These are phyloP conservation scores for Epirrita christyi DNA, from an alignment of 2,888 invertebrate genomes.

Conservation along the genomic window DNA sequence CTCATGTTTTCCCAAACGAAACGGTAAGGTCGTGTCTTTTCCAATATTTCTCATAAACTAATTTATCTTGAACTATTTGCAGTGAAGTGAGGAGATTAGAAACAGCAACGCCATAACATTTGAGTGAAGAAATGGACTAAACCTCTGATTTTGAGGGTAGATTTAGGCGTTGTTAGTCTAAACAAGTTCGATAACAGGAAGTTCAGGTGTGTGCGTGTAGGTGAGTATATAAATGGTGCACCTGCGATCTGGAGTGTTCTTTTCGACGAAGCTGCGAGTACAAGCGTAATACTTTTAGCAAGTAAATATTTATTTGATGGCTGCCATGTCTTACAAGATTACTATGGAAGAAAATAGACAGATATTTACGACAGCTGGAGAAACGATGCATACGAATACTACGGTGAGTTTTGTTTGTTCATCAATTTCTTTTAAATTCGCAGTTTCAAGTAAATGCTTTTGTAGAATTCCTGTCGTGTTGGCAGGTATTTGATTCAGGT, in stretches of 20 bases:
- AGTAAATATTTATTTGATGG: slow-evolving; percentile 38
- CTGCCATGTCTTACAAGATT: slow-evolving; percentile 55
- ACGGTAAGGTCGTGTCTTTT: too few species aligned
- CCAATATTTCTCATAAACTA: too few species aligned
- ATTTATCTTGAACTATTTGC: too few species aligned
- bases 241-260: slow-evolving; percentile 40
- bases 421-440: background rate
- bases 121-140: background rate
- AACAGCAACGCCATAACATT: background rate
- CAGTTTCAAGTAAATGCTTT: background rate
- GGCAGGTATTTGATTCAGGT: slow-evolving; percentile 2
- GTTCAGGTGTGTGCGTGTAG: slow-evolving; percentile 33
- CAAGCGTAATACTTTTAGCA: slow-evolving; percentile 1
- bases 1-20: too few species aligned
- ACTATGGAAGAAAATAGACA: slow-evolving; percentile 60
- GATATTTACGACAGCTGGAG: slow-evolving; percentile 61
- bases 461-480: slow-evolving; percentile 3
- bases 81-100: too few species aligned
- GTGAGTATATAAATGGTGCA: slow-evolving; percentile 55
- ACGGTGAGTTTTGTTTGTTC: slow-evolving; percentile 53
- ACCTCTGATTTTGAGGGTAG: slow-evolving; percentile 44
- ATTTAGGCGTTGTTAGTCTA: slow-evolving; percentile 21
- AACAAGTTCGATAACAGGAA: slow-evolving; percentile 25
- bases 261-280: slow-evolving; percentile 29
- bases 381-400: slow-evolving; percentile 51